Conservation (phyloP, 2,888 invertebrate genomes). For the Hirtodrosophila cameraria region DNA sequence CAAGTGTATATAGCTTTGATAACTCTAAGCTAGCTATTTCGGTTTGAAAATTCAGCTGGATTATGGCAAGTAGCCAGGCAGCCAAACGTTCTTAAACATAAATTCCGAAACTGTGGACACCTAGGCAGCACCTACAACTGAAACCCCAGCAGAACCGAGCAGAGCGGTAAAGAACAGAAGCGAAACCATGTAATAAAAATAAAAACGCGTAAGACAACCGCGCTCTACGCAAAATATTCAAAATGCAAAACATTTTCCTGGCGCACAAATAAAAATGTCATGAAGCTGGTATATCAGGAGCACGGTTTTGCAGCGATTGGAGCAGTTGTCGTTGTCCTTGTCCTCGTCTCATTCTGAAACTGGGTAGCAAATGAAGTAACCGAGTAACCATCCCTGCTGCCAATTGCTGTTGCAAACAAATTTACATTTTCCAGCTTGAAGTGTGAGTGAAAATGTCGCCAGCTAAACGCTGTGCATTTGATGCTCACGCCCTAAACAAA, state of each 20-base stretch:
- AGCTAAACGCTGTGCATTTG: constrained; percentile 53
- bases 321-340: constrained; percentile 28
- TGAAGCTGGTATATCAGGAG: constrained; percentile 55
- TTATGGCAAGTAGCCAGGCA: constrained; percentile 1
- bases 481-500: constrained; percentile 19
- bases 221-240: constrained; percentile 56
- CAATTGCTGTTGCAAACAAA: constrained; percentile 39
- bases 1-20: no score
- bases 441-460: constrained; percentile 35
- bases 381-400: not conserved
- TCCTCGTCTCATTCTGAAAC: constrained; percentile 8
- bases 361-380: not conserved
- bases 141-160: constrained; percentile 51
- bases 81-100: constrained; percentile 13
- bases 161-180: no score
- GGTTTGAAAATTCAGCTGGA: not conserved
- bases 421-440: constrained; percentile 67
- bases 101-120: constrained; percentile 57
- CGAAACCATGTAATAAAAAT: constrained; percentile 46
- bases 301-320: constrained; percentile 45
- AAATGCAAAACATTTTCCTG: constrained; percentile 73
- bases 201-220: constrained; percentile 17
- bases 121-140: constrained; percentile 19
- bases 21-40: no score
- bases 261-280: constrained; percentile 74